Base-by-base conservation (phyloP, 2,888 invertebrate species). In the Nipponacmea schrenckii region DNA sequence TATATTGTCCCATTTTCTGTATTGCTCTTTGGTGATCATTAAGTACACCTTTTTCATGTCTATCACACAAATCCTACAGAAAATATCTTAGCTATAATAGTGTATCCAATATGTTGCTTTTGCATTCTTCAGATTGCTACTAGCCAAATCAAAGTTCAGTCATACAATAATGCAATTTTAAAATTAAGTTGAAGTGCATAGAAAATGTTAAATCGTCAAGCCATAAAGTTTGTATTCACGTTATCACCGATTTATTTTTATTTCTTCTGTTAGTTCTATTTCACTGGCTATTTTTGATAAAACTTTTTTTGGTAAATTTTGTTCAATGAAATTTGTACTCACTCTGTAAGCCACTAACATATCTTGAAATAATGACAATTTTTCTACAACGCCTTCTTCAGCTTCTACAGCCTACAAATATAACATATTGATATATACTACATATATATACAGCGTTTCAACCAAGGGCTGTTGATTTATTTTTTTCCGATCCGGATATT, bases 21-120 rank as follows among this genome's bases (percentile, higher is more conserved):
- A 88, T 81, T 10, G 88, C 88, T 74, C 83, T 83, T 74, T 89
- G 88, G 77, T 87, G 88, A 70, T 89, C 86, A 70, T 83, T 80
- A 12, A 86, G 76, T 7, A 87, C 86, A 44, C 87, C 87, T 74
- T 88, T 88, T 77, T 89, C 89, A 81, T 89, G 88, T 68, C 89
- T 80, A 20, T 89, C 88, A 84, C 88, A 87, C 67, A 89, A 79
- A 76, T 89, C 89, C 89, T 89, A 73, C 14, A 73, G 67, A 69
- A 46, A 26, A 27, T 45, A 68, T 15, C 46, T 14, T 45, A 46
- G 24, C 44, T 27, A 39, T 5, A 64, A 44, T 3, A 26, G 10
- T 3, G 44, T 62, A 5, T 5, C 5, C 20, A 20, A 20, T 56
- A 4, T 5, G 3, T 56, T 2, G 31, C 31, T 31, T 31, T 31